These are phyloP conservation scores for Pelosia muscerda DNA, from an alignment of 2,888 invertebrate genomes.

Conservation along the genomic window DNA sequence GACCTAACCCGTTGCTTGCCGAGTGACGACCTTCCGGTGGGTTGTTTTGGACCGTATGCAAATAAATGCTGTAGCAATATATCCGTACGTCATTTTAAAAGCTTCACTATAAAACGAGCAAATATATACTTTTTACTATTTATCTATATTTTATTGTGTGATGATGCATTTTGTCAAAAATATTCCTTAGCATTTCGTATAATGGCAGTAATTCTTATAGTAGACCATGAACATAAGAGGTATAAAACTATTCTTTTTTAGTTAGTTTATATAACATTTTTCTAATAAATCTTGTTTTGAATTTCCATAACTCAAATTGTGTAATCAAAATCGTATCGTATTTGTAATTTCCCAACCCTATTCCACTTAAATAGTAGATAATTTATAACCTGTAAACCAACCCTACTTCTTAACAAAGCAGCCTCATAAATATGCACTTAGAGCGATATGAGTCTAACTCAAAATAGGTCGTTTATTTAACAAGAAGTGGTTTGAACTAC, in stretches of 20 bases:
- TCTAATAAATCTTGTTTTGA: not conserved
- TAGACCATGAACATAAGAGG: too few species aligned
- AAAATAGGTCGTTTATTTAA: conserved; percentile 43
- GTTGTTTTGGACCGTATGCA: not conserved
- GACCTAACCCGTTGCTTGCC: conserved; percentile 7
- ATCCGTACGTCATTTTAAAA: not conserved
- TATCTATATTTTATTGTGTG: not conserved
- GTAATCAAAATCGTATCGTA: not conserved
- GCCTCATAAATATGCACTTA: conserved; percentile 50
- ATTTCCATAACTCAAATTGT: not conserved
- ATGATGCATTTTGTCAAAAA: too few species aligned
- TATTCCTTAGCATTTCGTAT: too few species aligned
- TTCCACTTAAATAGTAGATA: not conserved
- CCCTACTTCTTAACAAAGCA: conserved; percentile 18
- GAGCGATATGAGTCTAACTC: conserved; percentile 33
- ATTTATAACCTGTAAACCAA: conserved; percentile 17
- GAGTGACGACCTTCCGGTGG: not conserved
- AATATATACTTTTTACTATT: not conserved
- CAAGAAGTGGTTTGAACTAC: conserved; percentile 54
- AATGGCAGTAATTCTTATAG: too few species aligned
- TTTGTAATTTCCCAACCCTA: not conserved
- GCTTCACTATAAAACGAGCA: not conserved
- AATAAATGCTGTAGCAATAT: not conserved
- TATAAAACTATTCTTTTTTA: too few species aligned
- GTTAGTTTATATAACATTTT: not conserved